Conservation (phyloP, 2,113 vertebrate genomes). For the Steatornis caripensis region DNA sequence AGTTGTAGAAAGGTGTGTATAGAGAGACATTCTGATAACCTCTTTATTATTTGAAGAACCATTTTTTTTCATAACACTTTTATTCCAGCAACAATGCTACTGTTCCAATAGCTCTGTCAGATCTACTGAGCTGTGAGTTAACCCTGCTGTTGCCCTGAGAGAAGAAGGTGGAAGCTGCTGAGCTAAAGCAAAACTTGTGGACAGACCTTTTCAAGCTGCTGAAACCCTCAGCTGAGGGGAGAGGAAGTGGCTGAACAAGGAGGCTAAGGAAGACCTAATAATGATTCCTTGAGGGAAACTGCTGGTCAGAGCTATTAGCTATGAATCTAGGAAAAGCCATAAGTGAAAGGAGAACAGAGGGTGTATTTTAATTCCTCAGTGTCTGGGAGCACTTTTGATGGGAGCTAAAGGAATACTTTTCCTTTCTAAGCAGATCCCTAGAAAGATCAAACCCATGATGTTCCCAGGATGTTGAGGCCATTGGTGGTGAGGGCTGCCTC, state of each 20-base stretch:
- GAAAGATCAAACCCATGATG: not conserved
- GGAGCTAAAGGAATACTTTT: not conserved
- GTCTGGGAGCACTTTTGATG: not conserved
- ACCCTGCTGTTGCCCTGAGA: not conserved
- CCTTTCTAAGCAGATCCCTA: not conserved
- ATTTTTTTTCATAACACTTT: not conserved
- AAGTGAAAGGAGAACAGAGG: not conserved
- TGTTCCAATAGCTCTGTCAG: conserved; percentile 7
- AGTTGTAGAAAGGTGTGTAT: not conserved
- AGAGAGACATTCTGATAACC: not conserved
- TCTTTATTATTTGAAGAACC: not conserved
- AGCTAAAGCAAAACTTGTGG: not conserved
- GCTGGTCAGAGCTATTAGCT: conserved; percentile 29
- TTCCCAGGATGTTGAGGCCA: not conserved
- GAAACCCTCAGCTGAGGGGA: not conserved
- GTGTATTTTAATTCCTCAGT: not conserved
- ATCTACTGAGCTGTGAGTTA: not conserved
- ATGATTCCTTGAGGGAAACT: not conserved
- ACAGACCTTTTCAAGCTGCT: not conserved
- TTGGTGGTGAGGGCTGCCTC: not conserved
- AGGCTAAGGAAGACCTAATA: not conserved
- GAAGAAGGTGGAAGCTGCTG: not conserved
- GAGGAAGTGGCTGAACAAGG: not conserved
- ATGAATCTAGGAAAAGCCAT: not conserved
- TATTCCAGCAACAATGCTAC: not conserved